Conservation (phyloP, 2,797 vertebrate genomes). For the Tympanoctomys barrerae region DNA sequence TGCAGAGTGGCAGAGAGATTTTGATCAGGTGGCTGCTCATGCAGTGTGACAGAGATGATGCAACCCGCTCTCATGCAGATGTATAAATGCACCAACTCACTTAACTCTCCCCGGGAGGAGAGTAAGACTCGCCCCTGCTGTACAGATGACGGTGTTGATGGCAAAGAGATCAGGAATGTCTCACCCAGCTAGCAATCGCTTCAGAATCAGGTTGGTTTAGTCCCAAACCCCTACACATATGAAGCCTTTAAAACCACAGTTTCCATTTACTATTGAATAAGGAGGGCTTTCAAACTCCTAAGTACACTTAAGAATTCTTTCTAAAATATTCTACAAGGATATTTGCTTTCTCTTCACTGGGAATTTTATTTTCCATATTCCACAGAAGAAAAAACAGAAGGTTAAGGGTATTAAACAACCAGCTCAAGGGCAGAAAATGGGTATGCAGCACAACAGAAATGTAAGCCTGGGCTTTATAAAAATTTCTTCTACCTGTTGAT, state of each 20-base stretch:
- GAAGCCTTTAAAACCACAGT: neutral
- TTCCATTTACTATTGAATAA: neutral
- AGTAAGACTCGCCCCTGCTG: neutral
- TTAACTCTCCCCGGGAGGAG: neutral
- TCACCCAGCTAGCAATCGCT: neutral
- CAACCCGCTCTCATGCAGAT: neutral
- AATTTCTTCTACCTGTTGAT: neutral
- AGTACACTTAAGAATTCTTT: neutral
- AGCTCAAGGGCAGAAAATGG: slow-evolving; percentile 6
- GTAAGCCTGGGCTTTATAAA: neutral
- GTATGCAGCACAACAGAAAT: neutral
- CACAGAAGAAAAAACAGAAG: neutral
- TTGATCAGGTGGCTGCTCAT: neutral
- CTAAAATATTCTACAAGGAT: neutral
- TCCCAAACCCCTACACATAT: neutral
- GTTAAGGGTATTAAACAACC: neutral
- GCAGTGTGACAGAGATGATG: neutral
- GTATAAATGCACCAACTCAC: neutral
- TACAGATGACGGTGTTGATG: neutral
- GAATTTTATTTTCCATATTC: neutral
- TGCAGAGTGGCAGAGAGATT: neutral
- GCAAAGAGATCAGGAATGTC: neutral
- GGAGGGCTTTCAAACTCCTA: neutral
- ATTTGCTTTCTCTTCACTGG: neutral
- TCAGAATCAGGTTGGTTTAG: neutral